Percentiles rank a stretch among this genome's conserved stretches.
Evolutionary conservation across 1,140 invertebrate genomes (phyloP).

Genomic region (Diplogasteroides magnus): DNA sequence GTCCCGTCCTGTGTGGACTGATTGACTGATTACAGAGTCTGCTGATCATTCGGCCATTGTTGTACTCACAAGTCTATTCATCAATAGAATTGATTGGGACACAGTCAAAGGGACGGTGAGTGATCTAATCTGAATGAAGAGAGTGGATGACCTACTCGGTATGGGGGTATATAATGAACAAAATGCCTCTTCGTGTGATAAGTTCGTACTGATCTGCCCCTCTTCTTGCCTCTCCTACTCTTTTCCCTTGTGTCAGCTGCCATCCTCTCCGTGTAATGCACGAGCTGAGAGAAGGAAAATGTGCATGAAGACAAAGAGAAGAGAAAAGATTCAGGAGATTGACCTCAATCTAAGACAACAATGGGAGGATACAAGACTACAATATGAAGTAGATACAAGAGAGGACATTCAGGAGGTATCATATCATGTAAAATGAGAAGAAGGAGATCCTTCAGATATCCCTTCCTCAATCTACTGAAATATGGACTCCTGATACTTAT

Average conservation of each 20-base stretch:
- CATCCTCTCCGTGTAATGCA: neutral
- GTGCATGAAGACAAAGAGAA: slow-evolving; percentile 4
- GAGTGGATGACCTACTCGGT: too few species aligned
- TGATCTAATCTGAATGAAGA: too few species aligned
- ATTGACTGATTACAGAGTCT: slow-evolving; percentile 28
- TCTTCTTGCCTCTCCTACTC: neutral
- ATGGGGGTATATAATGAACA: too few species aligned
- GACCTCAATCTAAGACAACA: slow-evolving; percentile 48
- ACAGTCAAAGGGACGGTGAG: slow-evolving; percentile 35
- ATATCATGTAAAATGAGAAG: neutral
- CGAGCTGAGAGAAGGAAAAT: neutral
- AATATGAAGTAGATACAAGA: slow-evolving; percentile 47
- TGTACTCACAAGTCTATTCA: slow-evolving; percentile 44
- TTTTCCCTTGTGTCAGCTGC: neutral
- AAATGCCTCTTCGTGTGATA: too few species aligned
- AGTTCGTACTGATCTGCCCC: too few species aligned
- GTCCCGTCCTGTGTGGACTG: neutral
- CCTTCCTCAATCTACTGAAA: slow-evolving; percentile 2
- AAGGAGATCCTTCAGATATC: neutral
- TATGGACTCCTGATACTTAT: slow-evolving; percentile 53
- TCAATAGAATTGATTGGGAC: slow-evolving; percentile 46
- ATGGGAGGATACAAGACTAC: slow-evolving; percentile 47
- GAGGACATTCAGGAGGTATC: slow-evolving; percentile 43
- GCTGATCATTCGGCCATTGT: slow-evolving; percentile 49
- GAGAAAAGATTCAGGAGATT: slow-evolving; percentile 39